These are phyloP conservation scores for Campaea margaritaria DNA, from an alignment of 2,888 invertebrate genomes.

Conservation along the genomic window DNA sequence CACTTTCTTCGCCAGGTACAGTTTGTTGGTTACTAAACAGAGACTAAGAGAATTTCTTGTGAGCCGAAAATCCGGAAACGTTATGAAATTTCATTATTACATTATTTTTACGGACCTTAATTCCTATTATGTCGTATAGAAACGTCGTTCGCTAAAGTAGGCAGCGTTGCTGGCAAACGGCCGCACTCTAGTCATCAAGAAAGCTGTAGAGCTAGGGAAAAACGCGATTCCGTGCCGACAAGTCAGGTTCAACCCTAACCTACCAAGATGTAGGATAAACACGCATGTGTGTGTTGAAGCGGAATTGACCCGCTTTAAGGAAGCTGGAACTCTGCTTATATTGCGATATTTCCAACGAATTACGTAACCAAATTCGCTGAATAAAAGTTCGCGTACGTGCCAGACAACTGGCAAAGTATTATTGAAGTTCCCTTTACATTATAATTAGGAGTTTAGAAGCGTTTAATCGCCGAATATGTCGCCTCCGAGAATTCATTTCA, in stretches of 20 bases:
- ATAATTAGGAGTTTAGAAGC: constrained; percentile 71
- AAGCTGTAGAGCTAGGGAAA: too few species aligned
- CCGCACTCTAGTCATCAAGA: too few species aligned
- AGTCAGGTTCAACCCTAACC: neutral
- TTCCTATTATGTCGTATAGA: too few species aligned
- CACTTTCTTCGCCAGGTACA: neutral
- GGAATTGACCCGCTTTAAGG: neutral
- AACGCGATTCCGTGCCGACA: too few species aligned
- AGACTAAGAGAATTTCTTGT: too few species aligned
- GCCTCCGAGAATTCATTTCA: constrained; percentile 52
- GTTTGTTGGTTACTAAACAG: too few species aligned
- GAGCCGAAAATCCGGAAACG: too few species aligned
- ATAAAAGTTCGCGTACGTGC: constrained; percentile 78
- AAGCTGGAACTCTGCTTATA: constrained; percentile 6
- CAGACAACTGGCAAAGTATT: constrained; percentile 72
- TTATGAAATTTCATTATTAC: too few species aligned
- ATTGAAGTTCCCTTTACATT: constrained; percentile 68
- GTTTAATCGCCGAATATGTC: constrained; percentile 65
- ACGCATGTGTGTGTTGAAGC: neutral
- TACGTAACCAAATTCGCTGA: constrained; percentile 76
- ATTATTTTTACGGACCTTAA: too few species aligned
- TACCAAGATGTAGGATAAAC: neutral
- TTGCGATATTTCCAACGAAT: constrained; percentile 65
- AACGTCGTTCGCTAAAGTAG: too few species aligned
- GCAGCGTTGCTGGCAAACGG: too few species aligned